Conservation (phyloP, 2,113 vertebrate genomes). For the Clarias gariepinus region DNA sequence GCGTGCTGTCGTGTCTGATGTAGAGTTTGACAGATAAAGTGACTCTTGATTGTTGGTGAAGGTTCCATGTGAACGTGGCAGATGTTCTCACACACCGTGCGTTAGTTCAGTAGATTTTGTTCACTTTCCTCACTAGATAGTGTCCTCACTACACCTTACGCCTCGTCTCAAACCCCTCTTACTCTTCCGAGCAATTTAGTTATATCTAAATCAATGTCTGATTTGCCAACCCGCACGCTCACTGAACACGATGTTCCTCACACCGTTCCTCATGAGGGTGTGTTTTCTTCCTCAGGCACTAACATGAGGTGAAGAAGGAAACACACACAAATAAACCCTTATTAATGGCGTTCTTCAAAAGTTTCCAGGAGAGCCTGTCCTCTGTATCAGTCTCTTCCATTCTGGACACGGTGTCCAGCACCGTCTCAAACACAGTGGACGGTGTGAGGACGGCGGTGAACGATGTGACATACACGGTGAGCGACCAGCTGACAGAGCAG, state of each 20-base stretch:
- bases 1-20: too few relatives aligned
- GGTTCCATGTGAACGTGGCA: neutral
- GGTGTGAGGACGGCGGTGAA: conserved; percentile 83
- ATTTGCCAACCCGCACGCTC: neutral
- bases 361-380: conserved; percentile 85
- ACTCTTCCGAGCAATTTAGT: neutral
- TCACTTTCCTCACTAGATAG: neutral
- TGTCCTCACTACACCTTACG: neutral
- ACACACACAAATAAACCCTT: conserved; percentile 10
- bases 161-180: neutral
- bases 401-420: conserved; percentile 83
- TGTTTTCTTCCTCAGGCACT: conserved; percentile 30
- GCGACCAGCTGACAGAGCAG: conserved; percentile 88
- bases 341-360: conserved; percentile 91
- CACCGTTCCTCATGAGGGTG: neutral
- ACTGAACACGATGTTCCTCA: neutral
- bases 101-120: neutral
- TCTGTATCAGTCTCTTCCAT: conserved; percentile 89
- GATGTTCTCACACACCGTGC: neutral
- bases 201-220: neutral
- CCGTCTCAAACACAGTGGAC: conserved; percentile 85
- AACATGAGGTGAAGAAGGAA: conserved; percentile 23
- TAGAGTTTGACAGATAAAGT: too few relatives aligned
- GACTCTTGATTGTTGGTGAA: neutral
- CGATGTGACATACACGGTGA: conserved; percentile 81